These are phyloP conservation scores for Eupithecia tripunctaria DNA, from an alignment of 2,888 invertebrate genomes.

Conservation along the genomic window DNA sequence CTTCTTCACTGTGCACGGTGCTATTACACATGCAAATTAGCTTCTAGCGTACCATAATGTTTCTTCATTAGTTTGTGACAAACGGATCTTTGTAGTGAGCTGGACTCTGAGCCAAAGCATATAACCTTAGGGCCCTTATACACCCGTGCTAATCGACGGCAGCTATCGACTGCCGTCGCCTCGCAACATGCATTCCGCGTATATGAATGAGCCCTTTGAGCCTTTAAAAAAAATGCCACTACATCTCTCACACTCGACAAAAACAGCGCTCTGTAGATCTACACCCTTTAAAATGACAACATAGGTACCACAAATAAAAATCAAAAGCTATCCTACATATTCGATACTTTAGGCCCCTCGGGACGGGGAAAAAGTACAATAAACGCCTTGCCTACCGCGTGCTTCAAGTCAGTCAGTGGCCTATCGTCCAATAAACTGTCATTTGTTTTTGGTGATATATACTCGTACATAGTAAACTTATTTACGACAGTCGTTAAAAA, in stretches of 20 bases:
- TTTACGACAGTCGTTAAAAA: no score
- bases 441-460: neutral
- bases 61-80: neutral
- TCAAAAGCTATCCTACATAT: neutral
- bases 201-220: no score
- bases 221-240: neutral
- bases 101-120: neutral
- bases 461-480: no score
- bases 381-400: neutral
- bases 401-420: neutral
- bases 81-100: neutral
- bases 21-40: neutral
- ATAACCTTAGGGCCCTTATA: no score
- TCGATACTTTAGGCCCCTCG: neutral
- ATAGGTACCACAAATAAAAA: neutral
- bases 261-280: neutral
- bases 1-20: neutral
- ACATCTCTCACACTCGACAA: neutral
- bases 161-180: no score
- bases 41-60: neutral
- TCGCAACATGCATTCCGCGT: neutral
- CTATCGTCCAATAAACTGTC: no score
- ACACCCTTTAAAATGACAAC: neutral
- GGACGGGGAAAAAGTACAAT: neutral
- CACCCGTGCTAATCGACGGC: no score